Percentiles rank a stretch among this genome's conserved stretches.
phyloP scores from a whole-genome alignment of 1,140 invertebrate species.

The Lanistes nyassanus region DNA sequence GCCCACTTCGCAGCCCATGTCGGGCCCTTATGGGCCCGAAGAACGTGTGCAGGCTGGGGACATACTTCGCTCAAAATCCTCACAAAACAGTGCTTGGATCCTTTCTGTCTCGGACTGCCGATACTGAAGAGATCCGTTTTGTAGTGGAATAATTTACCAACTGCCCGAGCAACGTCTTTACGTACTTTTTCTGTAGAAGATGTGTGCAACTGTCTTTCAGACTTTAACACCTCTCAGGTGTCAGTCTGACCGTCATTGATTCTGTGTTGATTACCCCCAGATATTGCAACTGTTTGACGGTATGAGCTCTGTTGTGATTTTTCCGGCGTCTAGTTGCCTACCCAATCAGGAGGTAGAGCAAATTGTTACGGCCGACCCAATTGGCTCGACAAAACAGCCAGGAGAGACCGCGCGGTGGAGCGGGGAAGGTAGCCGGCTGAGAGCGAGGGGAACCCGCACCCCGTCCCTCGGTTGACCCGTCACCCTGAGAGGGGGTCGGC shows the following conservation, averaged over 20 bases:
- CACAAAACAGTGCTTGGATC: not conserved
- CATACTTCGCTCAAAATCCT: not conserved
- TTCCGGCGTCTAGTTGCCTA: no score
- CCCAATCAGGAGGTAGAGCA: no score
- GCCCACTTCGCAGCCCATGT: not conserved
- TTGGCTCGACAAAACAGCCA: no score
- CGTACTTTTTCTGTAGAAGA: not conserved
- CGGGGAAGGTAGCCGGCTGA: no score
- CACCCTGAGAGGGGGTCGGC: no score
- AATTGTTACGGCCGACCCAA: no score
- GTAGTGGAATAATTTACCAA: not conserved
- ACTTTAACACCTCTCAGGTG: not conserved
- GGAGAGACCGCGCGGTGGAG: no score
- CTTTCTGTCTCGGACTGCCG: not conserved
- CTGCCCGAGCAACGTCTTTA: not conserved
- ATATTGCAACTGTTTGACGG: no score
- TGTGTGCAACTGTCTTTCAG: not conserved
- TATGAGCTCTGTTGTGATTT: no score
- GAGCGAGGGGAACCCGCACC: no score
- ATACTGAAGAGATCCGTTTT: slow-evolving; percentile 5
- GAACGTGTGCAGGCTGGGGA: not conserved
- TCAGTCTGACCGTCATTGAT: not conserved
- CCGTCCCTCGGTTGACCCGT: no score
- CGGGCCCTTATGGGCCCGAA: no score
- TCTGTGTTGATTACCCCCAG: not conserved